Conservation (phyloP, 2,113 vertebrate species). For the Catharus bicknelli region DNA sequence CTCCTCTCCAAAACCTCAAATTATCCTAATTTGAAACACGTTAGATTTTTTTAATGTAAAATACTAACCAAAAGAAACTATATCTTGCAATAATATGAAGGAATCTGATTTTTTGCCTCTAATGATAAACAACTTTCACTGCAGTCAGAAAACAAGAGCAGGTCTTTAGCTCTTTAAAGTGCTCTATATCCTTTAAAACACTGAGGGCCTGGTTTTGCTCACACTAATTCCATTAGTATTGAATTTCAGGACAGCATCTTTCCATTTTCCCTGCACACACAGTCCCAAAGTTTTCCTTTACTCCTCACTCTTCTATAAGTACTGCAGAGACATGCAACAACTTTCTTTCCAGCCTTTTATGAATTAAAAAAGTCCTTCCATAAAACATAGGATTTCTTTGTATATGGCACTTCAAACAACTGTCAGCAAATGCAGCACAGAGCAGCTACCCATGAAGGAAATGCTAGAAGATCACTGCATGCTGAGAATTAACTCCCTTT, state of each 20-base stretch:
- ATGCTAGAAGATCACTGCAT: not conserved
- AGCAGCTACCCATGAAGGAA: not conserved
- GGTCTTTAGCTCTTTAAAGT: not conserved
- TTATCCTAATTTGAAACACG: conserved; percentile 52
- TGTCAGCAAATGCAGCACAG: not conserved
- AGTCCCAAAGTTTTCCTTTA: not conserved
- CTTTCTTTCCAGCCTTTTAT: not conserved
- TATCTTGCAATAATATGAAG: conserved; percentile 5
- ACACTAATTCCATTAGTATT: conserved; percentile 1
- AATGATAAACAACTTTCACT: conserved; percentile 19
- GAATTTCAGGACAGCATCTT: not conserved
- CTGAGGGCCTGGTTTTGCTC: not conserved
- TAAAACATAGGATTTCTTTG: not conserved
- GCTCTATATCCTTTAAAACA: not conserved
- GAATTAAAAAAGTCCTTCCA: not conserved
- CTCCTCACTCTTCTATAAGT: not conserved
- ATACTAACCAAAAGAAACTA: conserved; percentile 1
- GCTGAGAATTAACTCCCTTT: not conserved
- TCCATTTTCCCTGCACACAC: not conserved
- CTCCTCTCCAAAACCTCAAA: conserved; percentile 37
- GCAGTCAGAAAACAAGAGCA: not conserved
- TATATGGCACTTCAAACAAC: not conserved
- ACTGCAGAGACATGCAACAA: not conserved
- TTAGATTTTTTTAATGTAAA: conserved; percentile 17
- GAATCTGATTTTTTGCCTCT: not conserved